Evolutionary conservation across 2,888 invertebrate species (phyloP).

Genomic region (Ichneumon xanthorius): DNA sequence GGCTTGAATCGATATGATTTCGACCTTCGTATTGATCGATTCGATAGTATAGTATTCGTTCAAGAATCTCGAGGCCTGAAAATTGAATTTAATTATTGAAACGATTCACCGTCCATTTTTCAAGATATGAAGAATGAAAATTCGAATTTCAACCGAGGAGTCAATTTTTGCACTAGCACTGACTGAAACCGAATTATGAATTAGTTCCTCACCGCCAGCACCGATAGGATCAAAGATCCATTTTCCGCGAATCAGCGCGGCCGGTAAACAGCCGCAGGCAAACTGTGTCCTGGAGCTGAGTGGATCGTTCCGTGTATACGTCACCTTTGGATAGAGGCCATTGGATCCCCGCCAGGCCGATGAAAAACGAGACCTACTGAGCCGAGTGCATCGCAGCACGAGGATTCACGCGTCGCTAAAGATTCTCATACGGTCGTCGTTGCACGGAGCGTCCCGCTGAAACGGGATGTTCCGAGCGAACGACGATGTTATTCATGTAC

Average conservation of each 20-base stretch:
- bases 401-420: conserved; percentile 62
- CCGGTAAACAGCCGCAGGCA: not conserved
- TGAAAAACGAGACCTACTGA: conserved; percentile 65
- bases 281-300: conserved; percentile 31
- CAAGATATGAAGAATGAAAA: too few relatives aligned
- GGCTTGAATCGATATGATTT: too few relatives aligned
- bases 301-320: conserved; percentile 43
- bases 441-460: conserved; percentile 1
- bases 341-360: conserved; percentile 67
- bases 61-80: too few relatives aligned
- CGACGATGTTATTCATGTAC: conserved; percentile 48
- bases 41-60: too few relatives aligned
- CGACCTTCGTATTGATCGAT: too few relatives aligned
- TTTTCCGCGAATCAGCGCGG: not conserved
- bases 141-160: too few relatives aligned
- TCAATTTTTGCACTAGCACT: too few relatives aligned
- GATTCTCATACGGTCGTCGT: conserved; percentile 35
- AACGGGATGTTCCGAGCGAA: conserved; percentile 52
- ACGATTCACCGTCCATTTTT: too few relatives aligned
- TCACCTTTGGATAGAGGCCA: conserved; percentile 69
- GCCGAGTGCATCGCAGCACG: conserved; percentile 47
- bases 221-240: not conserved
- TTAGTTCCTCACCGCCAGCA: too few relatives aligned
- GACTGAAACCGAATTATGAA: too few relatives aligned
- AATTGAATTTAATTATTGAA: too few relatives aligned